These are phyloP conservation scores for Asbolus verrucosus DNA, from an alignment of 1,140 invertebrate genomes.

Conservation along the genomic window DNA sequence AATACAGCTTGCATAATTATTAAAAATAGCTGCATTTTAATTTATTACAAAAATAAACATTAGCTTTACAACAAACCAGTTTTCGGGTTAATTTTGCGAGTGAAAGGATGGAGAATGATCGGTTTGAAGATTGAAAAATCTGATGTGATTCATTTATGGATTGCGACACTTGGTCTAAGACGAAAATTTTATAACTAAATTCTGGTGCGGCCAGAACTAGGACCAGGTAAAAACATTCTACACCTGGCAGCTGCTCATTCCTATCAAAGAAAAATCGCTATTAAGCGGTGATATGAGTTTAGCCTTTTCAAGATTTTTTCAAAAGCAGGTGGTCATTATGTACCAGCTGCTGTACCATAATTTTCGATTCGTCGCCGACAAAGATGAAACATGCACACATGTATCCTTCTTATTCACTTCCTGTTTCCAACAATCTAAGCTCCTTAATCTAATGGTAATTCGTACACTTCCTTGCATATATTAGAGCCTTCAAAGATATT, in stretches of 20 bases:
- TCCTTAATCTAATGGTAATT: conserved; percentile 36
- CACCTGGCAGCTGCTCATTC: conserved; percentile 6
- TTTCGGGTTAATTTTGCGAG: neutral
- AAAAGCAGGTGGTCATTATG: conserved; percentile 44
- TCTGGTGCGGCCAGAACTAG: too few species aligned
- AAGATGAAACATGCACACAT: conserved; percentile 30
- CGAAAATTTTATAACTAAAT: too few species aligned
- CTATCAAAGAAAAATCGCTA: neutral
- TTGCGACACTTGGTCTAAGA: too few species aligned
- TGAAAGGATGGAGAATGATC: too few species aligned
- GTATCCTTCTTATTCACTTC: conserved; percentile 30
- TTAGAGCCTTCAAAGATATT: conserved; percentile 21
- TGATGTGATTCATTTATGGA: too few species aligned
- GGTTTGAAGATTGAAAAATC: too few species aligned
- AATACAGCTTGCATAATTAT: neutral
- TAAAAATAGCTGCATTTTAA: conserved; percentile 28
- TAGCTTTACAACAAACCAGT: conserved; percentile 16
- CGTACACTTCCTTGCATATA: conserved; percentile 32
- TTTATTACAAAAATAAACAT: conserved; percentile 17
- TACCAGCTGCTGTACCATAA: conserved; percentile 48
- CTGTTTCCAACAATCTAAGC: conserved; percentile 26
- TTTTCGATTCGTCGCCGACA: conserved; percentile 43
- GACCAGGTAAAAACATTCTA: conserved; percentile 26
- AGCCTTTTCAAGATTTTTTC: conserved; percentile 17
- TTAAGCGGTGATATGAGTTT: neutral